Conservation (phyloP, 1,140 invertebrate genomes). For the Anoplolepis gracilipes region DNA sequence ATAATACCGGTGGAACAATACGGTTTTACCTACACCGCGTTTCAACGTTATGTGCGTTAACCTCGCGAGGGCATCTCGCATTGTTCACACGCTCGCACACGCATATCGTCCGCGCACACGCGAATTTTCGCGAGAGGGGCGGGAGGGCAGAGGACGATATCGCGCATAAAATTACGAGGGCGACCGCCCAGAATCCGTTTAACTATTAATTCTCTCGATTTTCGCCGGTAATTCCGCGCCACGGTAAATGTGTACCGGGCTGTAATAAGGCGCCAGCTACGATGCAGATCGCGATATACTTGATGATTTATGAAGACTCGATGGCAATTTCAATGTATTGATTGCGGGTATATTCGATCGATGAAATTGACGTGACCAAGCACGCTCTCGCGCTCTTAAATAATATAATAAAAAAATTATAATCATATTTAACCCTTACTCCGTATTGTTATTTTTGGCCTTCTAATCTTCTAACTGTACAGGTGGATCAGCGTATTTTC, state of each 20-base stretch:
- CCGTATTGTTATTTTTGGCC: neutral
- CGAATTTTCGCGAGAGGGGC: conserved; percentile 19
- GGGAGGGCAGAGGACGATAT: neutral
- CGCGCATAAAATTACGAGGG: conserved; percentile 50
- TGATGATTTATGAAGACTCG: conserved; percentile 1
- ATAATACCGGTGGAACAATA: conserved; percentile 65
- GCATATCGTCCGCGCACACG: neutral
- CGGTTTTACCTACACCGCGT: conserved; percentile 5
- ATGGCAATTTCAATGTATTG: neutral
- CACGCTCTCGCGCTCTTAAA: neutral
- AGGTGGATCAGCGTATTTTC: too few relatives aligned
- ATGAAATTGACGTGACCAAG: neutral
- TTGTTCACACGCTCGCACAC: conserved; percentile 41
- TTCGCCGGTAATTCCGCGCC: conserved; percentile 43
- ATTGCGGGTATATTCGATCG: neutral
- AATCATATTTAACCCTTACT: too few relatives aligned
- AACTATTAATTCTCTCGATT: conserved; percentile 54
- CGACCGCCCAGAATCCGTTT: conserved; percentile 46
- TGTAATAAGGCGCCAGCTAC: conserved; percentile 38
- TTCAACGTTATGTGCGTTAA: conserved; percentile 5
- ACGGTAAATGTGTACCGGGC: conserved; percentile 23
- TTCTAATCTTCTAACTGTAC: too few relatives aligned
- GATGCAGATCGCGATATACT: neutral
- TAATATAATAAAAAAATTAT: neutral
- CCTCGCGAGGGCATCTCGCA: too few relatives aligned